phyloP scores from a whole-genome alignment of 1,140 invertebrate genomes.

The Caenorhabditis brenneri region DNA sequence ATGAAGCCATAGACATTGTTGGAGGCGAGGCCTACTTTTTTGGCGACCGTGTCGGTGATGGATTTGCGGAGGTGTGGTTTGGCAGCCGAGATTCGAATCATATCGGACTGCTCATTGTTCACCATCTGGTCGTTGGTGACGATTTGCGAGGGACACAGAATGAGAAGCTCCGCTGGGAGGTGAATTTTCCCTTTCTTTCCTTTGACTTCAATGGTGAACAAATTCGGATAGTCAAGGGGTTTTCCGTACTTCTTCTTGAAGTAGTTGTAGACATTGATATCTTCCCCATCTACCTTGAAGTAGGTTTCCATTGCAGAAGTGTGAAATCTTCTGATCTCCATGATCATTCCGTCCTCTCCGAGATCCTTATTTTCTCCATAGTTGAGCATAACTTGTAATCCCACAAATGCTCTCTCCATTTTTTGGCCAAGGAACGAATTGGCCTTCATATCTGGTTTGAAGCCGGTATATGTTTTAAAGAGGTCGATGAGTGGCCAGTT shows the following conservation, averaged over 20 bases:
- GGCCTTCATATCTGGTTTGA: background rate
- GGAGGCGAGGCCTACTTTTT: background rate
- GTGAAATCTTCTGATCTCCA: background rate
- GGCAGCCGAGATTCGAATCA: slow-evolving; percentile 16
- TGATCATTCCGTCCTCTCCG: background rate
- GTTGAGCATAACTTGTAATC: background rate
- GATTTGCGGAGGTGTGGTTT: background rate
- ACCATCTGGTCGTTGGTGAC: slow-evolving; percentile 20
- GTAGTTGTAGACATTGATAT: background rate
- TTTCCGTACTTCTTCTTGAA: slow-evolving; percentile 18
- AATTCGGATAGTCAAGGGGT: background rate
- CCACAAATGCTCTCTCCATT: background rate
- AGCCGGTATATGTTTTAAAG: background rate
- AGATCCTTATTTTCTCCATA: background rate
- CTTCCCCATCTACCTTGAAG: background rate
- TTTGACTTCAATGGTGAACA: background rate
- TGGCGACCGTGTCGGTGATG: background rate
- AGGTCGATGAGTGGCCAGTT: background rate
- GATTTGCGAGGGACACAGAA: background rate
- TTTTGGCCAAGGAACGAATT: background rate
- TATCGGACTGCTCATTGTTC: slow-evolving; percentile 17
- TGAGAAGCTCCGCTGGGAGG: background rate
- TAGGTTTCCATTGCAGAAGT: background rate
- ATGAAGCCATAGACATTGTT: slow-evolving; percentile 19
- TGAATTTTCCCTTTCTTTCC: background rate